Conservation (phyloP, 2,797 vertebrate species). For the Poecilia velifera region DNA sequence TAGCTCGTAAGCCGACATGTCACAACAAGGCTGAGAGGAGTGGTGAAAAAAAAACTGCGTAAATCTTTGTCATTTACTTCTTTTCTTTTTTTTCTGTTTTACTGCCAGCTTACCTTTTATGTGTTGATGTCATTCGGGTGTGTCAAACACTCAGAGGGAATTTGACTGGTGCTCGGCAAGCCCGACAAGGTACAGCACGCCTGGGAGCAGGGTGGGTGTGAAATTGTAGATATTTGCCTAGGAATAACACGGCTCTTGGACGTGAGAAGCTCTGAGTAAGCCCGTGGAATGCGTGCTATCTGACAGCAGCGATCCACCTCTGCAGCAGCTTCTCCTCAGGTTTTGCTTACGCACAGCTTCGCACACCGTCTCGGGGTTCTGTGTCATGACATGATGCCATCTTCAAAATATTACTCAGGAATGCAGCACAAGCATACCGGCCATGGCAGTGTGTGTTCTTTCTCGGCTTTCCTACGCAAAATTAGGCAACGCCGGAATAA, state of each 20-base stretch:
- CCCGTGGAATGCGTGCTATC: constrained; percentile 39
- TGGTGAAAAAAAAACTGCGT: constrained; percentile 1
- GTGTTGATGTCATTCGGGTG: constrained; percentile 62
- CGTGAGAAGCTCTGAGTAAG: constrained; percentile 45
- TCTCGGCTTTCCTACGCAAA: constrained; percentile 22
- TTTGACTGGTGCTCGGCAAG: constrained; percentile 10
- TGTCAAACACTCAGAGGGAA: constrained; percentile 31
- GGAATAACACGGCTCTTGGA: constrained; percentile 29
- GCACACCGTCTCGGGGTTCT: constrained; percentile 51
- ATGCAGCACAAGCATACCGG: constrained; percentile 53
- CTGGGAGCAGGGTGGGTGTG: constrained; percentile 35
- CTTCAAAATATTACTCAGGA: constrained; percentile 53
- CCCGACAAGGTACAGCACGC: constrained; percentile 27
- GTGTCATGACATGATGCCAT: constrained; percentile 63
- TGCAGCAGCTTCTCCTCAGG: constrained; percentile 20
- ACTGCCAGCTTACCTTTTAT: not conserved
- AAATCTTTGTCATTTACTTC: constrained; percentile 5
- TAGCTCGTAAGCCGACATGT: constrained; percentile 39
- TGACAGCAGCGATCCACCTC: constrained; percentile 36
- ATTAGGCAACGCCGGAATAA: constrained; percentile 19
- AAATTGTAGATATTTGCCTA: constrained; percentile 14
- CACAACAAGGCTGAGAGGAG: constrained; percentile 32
- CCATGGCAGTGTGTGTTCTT: constrained; percentile 16
- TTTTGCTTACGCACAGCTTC: constrained; percentile 33
- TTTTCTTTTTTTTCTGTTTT: not conserved